Evolutionary conservation across 2,113 vertebrate genomes (phyloP).

Genomic region (Otus sunia): DNA sequence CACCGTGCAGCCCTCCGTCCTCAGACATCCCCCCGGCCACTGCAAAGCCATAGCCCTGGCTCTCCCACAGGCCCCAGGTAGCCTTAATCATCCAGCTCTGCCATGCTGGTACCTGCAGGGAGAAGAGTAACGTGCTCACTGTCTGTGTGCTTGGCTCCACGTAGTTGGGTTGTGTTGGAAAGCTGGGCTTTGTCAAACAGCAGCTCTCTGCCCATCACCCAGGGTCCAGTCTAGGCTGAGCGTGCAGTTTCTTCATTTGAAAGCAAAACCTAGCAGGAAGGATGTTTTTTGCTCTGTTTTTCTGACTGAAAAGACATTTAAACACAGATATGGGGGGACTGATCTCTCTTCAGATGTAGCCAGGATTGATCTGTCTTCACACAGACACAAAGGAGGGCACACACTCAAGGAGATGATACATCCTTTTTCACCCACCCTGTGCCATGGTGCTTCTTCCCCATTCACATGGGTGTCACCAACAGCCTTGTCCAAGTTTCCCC

Average conservation of each 20-base stretch:
- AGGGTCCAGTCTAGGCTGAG: background rate
- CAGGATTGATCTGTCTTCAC: background rate
- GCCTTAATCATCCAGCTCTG: background rate
- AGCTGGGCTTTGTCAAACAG: background rate
- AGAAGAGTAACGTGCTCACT: rapidly evolving
- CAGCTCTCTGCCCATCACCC: background rate
- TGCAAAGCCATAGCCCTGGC: background rate
- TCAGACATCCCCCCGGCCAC: background rate
- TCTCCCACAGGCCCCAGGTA: background rate
- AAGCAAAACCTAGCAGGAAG: background rate
- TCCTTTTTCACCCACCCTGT: background rate
- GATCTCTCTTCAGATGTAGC: background rate
- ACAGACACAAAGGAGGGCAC: background rate
- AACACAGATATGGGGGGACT: background rate
- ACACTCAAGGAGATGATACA: background rate
- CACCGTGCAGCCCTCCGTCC: background rate
- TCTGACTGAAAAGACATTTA: background rate
- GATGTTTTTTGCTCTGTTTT: rapidly evolving
- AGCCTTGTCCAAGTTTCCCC: background rate
- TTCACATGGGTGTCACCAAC: background rate
- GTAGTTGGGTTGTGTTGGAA: background rate
- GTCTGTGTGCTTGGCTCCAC: background rate
- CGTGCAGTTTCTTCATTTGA: background rate
- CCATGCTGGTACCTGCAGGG: background rate
- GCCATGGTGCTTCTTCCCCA: background rate